Evolutionary conservation across 2,888 invertebrate genomes (phyloP).

Genomic region (Harpalus rubripes): DNA sequence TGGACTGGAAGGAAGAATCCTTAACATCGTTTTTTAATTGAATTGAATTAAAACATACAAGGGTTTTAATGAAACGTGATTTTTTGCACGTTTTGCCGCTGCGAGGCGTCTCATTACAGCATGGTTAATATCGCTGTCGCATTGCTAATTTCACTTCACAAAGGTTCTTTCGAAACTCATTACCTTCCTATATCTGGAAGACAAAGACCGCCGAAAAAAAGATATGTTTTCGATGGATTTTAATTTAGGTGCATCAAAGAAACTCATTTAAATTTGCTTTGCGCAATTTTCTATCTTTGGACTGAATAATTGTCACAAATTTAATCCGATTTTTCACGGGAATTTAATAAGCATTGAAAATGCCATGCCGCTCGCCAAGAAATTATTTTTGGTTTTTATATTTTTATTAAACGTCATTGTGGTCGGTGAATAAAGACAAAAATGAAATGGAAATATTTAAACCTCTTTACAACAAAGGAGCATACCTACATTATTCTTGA

Average conservation of each 20-base stretch:
- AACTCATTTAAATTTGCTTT: constrained; percentile 57
- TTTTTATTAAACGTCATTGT: neutral
- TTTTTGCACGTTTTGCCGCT: constrained; percentile 55
- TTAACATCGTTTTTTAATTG: constrained; percentile 55
- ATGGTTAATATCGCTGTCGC: constrained; percentile 54
- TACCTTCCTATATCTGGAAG: constrained; percentile 59
- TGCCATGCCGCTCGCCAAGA: constrained; percentile 7
- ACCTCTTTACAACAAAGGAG: neutral
- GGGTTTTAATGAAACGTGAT: constrained; percentile 55
- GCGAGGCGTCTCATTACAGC: constrained; percentile 49
- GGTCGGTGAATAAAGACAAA: neutral
- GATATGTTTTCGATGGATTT: constrained; percentile 57
- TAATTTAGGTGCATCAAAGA: constrained; percentile 55
- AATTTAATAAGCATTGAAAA: constrained; percentile 44
- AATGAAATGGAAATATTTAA: neutral
- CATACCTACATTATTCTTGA: too few relatives aligned
- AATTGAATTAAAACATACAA: constrained; percentile 59
- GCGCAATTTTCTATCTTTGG: constrained; percentile 47
- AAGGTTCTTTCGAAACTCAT: constrained; percentile 56
- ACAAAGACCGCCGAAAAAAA: constrained; percentile 55
- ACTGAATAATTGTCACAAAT: constrained; percentile 55
- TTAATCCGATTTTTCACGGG: constrained; percentile 58
- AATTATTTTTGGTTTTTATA: constrained; percentile 22
- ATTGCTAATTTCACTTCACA: constrained; percentile 55
- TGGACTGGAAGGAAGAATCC: constrained; percentile 6